Evolutionary conservation across 2,113 vertebrate genomes (phyloP), one percentile per base, ranked within the genome.

Genomic region (Tursiops truncatus): DNA sequence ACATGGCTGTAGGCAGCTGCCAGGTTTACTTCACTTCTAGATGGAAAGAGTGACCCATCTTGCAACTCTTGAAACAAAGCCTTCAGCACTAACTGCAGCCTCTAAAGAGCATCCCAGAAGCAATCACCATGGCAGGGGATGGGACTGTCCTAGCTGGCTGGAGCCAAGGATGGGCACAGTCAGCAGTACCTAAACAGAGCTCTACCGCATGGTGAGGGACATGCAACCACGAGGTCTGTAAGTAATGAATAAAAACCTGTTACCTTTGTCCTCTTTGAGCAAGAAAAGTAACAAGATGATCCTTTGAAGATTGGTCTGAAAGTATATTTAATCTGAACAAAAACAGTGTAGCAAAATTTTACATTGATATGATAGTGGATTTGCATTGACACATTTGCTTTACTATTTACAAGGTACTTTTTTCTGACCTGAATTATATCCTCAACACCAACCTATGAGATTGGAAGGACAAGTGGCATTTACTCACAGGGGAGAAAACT

Each of bases 301-400:
- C 86, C 14, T 18, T 89, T 73, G 33, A 58, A 58, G 26, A 88
- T 38, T 94, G 76, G 14, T 44, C 63, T 90, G 53, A 84, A 74
- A 68, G 70, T 17, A 56, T 83, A 74, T 2, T 73, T 86, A 83
- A 86, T 76, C 70, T 89, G 41, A 81, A 36, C 31, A 83, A 93
- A 91, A 90, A 60, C 13, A 83, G 12, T 33, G 17, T 23, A 47
- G 38, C 21, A 0, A 76, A 28, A 5, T 97, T 76, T 94, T 62
- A 91, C 9, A 7, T 71, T 93, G 68, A 6, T 79, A 28, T 15
- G 31, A 62, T 71, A 31, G n/a, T 68, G 41, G 28, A 38, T 85
- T 89, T 93, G 73, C 20, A 28, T 93, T 73, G 38, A 11, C 38
- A n/a, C 67, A 38, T 74, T 88, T 83, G 44, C 63, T 94, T 89